phyloP scores from a whole-genome alignment of 2,888 invertebrate genomes.

The Perithous albicinctus region DNA sequence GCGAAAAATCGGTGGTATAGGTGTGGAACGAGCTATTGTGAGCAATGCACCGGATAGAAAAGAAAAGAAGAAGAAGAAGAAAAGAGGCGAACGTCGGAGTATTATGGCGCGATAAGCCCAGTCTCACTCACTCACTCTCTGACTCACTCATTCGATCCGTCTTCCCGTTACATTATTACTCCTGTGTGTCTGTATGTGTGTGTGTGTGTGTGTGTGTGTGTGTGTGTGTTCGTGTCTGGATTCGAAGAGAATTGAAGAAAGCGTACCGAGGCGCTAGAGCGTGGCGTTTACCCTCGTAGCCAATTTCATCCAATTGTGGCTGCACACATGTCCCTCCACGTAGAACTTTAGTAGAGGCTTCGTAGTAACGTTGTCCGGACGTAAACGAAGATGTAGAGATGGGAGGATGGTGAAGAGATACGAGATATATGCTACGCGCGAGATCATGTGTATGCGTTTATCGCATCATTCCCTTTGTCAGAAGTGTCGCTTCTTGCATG shows the following conservation, averaged over 20 bases:
- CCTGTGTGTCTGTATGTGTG: neutral
- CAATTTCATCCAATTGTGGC: slow-evolving; percentile 65
- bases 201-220: too few species aligned
- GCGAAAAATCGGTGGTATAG: slow-evolving; percentile 56
- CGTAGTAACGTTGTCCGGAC: slow-evolving; percentile 40
- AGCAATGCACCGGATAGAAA: slow-evolving; percentile 41
- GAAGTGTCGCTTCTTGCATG: neutral
- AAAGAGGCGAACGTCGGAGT: slow-evolving; percentile 21
- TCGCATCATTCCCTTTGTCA: slow-evolving; percentile 4
- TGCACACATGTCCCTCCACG: slow-evolving; percentile 32
- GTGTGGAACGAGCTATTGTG: slow-evolving; percentile 52
- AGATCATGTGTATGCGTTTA: neutral
- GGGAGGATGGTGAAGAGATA: neutral
- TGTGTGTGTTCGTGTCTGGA: neutral
- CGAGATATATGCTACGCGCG: neutral
- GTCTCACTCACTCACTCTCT: slow-evolving; percentile 6
- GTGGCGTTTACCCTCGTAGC: slow-evolving; percentile 65
- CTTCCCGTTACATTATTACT: neutral
- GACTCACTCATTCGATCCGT: slow-evolving; percentile 31
- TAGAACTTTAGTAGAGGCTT: slow-evolving; percentile 1
- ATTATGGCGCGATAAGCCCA: slow-evolving; percentile 56
- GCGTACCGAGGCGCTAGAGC: slow-evolving; percentile 50
- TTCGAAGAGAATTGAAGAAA: slow-evolving; percentile 61
- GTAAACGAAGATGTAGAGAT: slow-evolving; percentile 30
- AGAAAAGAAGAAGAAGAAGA: slow-evolving; percentile 27